These are phyloP conservation scores for Notarius lentiginosus DNA, from an alignment of 2,113 vertebrate species.

Conservation along the genomic window DNA sequence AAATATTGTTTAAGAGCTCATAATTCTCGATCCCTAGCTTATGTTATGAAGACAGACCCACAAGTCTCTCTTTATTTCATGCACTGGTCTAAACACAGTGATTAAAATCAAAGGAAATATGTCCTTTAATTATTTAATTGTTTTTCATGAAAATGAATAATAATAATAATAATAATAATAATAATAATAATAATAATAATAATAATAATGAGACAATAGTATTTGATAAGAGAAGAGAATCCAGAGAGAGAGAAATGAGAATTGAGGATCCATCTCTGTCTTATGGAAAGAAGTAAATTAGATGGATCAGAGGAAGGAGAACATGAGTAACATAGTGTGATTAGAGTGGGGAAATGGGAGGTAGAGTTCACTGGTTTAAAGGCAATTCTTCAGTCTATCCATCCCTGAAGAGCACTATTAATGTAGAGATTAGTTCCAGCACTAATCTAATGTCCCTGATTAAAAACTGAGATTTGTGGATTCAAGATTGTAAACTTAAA, in stretches of 20 bases:
- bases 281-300: not conserved
- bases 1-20: not conserved
- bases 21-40: not conserved
- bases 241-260: not conserved
- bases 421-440: not conserved
- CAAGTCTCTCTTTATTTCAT: not conserved
- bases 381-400: constrained; percentile 7
- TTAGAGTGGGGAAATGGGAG: constrained; percentile 23
- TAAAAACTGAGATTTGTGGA: constrained; percentile 21
- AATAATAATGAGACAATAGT: not conserved
- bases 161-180: not conserved
- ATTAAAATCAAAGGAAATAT: not conserved
- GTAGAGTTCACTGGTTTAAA: constrained; percentile 15
- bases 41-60: not conserved
- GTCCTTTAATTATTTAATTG: not conserved
- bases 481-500: not conserved
- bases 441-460: constrained; percentile 13
- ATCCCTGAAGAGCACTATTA: constrained; percentile 2
- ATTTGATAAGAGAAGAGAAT: not conserved
- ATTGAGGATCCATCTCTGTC: not conserved
- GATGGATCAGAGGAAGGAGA: not conserved
- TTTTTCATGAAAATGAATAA: not conserved
- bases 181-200: not conserved
- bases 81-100: not conserved
- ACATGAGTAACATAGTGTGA: constrained; percentile 17